Evolutionary conservation across 2,888 invertebrate genomes (phyloP), one percentile per base, ranked within the genome.

Genomic region (Drosophila limbata): DNA sequence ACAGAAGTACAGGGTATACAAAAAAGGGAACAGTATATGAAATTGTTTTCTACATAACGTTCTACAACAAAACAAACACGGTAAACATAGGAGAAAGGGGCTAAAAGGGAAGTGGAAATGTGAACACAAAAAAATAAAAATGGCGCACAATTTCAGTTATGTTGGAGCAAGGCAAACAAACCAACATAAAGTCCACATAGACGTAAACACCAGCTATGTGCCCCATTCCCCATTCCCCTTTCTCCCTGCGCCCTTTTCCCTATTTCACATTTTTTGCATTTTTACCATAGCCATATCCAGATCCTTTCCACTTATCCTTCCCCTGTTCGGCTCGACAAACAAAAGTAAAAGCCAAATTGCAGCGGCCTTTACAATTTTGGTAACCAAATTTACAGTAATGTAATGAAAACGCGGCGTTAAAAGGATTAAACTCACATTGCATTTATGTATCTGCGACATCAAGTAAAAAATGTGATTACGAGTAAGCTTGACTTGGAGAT

Each of bases 381-480:
- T 75, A 77, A 77, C 78, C 78, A 77, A 89, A 76, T 84, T 77
- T 83, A 69, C 78, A 73, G 69, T 79, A 84, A 84, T 89, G 85
- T 90, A 88, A 88, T 88, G 90, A 90, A 90, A 83, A 79, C 83
- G 90, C 74, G 68, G 65, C 59, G 71, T 79, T 87, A 89, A 88
- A 89, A 81, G 89, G 80, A 89, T 90, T 89, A 83, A 74, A 89
- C 76, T 84, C 73, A 50, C 77, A 88, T 84, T 68, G 77, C 90
- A 79, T 67, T 76, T 82, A 60, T 53, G 55, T 82, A 62, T 53
- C 53, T 53, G 52, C 47, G 62, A 69, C 64, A 61, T 44, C 56
- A 45, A 35, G 45, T 37, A 9, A 56, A 35, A 11, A 25, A 6
- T 13, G 13, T 21, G 4, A 3, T 13, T 25, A 4, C 11, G 17